A percentile compares a stretch with the other conserved stretches of the same genome.
Evolutionary conservation across 2,888 invertebrate genomes (phyloP).

Genomic region (Apotomis capreana): DNA sequence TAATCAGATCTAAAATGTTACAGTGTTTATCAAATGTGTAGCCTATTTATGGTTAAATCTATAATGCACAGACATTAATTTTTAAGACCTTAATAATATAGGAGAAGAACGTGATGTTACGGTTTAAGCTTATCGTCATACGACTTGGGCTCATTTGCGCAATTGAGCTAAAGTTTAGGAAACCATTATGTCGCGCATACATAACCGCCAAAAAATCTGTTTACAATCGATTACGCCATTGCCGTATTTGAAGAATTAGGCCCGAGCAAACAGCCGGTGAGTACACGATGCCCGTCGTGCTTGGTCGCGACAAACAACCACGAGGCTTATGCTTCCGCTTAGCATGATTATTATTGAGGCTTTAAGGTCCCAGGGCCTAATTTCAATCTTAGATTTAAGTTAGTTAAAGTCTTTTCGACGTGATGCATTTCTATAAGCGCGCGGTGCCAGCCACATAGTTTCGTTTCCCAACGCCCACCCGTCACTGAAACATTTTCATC

Average conservation of each 20-base stretch:
- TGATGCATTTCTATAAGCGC: no score
- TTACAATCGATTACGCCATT: conserved; percentile 31
- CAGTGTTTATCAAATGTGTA: no score
- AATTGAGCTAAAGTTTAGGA: conserved; percentile 1
- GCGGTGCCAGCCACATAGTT: no score
- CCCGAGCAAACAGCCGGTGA: conserved; percentile 23
- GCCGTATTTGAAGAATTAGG: conserved; percentile 36
- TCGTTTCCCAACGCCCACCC: no score
- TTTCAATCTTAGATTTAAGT: no score
- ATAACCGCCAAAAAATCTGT: conserved; percentile 32
- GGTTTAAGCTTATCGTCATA: not conserved
- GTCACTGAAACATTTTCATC: no score
- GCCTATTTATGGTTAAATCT: no score
- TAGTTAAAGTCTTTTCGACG: no score
- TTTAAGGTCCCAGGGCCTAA: not conserved
- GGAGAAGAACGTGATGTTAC: no score
- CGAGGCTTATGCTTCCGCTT: conserved; percentile 7
- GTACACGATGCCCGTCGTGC: not conserved
- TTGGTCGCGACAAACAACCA: conserved; percentile 12
- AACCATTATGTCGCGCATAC: conserved; percentile 30
- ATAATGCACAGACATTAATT: no score
- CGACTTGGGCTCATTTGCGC: conserved; percentile 15
- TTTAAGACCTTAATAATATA: no score
- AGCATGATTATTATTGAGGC: not conserved
- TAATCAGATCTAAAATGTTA: no score